A percentile compares a stretch with the other conserved stretches of the same genome.
Conservation (phyloP, 1,140 invertebrate genomes). For the Eupeodes corollae region DNA sequence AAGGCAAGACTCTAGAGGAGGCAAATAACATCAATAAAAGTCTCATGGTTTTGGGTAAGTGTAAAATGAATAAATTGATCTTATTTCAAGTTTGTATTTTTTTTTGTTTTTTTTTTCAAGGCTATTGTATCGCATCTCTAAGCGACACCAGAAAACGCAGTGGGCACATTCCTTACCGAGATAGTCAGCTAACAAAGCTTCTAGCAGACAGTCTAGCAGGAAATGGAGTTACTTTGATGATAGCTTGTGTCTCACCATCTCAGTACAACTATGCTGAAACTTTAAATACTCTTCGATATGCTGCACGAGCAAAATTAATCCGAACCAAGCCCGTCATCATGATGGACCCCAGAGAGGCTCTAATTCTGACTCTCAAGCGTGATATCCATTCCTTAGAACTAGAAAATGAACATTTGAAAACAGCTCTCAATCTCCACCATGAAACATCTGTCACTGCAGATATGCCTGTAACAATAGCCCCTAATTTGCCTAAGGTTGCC, state of each 20-base stretch:
- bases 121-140: slow-evolving; percentile 86
- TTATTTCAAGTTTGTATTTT: too few species aligned
- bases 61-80: too few species aligned
- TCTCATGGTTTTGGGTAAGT: slow-evolving; percentile 78
- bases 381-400: slow-evolving; percentile 78
- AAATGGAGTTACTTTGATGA: slow-evolving; percentile 89
- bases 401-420: slow-evolving; percentile 82
- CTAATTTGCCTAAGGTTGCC: slow-evolving; percentile 47
- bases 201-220: slow-evolving; percentile 88
- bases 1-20: slow-evolving; percentile 81
- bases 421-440: slow-evolving; percentile 51
- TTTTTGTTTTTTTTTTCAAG: slow-evolving; percentile 33
- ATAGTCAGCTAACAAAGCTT: slow-evolving; percentile 87
- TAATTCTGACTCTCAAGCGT: slow-evolving; percentile 79
- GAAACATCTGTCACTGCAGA: slow-evolving; percentile 10
- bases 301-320: slow-evolving; percentile 75
- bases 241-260: slow-evolving; percentile 83
- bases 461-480: slow-evolving; percentile 14
- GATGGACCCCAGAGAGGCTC: slow-evolving; percentile 86
- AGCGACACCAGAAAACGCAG: slow-evolving; percentile 71
- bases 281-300: slow-evolving; percentile 82
- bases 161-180: slow-evolving; percentile 84
- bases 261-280: slow-evolving; percentile 80
- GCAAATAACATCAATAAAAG: slow-evolving; percentile 96
- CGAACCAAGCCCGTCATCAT: slow-evolving; percentile 81